Evolutionary conservation across 1,140 invertebrate species (phyloP), one percentile per base, ranked within the genome.

Genomic region (Brachionus plicatilis): DNA sequence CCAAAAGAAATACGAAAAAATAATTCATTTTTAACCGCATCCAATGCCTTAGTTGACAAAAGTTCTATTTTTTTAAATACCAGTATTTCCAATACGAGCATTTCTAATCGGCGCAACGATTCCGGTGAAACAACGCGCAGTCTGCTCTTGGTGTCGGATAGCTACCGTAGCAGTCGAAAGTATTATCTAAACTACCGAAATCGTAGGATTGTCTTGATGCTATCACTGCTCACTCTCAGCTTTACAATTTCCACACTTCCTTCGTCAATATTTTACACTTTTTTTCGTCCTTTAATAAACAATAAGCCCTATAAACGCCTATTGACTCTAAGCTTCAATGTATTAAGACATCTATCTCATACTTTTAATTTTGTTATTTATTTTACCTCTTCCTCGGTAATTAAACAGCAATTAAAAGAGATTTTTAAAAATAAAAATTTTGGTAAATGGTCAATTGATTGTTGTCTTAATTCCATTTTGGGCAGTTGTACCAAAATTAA

Each of bases 221-320:
- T 82, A 3, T 82, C 79, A 11, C 20, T 82, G 14, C 43, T 82
- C 9, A 82, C 79, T 45, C 27, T 82, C 5, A 82, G 79, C 17
- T 82, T 82, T 68, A 68, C 79, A 11, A 65, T 60, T 12, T 82
- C 79, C 17, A 65, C 79, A 17, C 60, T 82, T 66, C 79, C 79
- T 12, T 82, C 79, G n/a, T 82, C 79, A n/a, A 65, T 82, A 65
- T 82, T 82, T 27, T 82, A 82, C 53, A 82, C 79, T 17, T 82
- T 82, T 68, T 82, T 82, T 60, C 79, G 79, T 68, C 79, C 65
- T 11, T 43, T 68, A 29, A 29, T 82, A 2, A 65, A 82, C 53
- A 65, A 82, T 37, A 60, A 82, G n/a, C 79, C 79, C 7, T 82
- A 82, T 45, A 82, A 68, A 47, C 79, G 79, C 79, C 17, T 82